These are phyloP conservation scores for Rhamnusium bicolor DNA, from an alignment of 2,888 invertebrate species.

Conservation along the genomic window DNA sequence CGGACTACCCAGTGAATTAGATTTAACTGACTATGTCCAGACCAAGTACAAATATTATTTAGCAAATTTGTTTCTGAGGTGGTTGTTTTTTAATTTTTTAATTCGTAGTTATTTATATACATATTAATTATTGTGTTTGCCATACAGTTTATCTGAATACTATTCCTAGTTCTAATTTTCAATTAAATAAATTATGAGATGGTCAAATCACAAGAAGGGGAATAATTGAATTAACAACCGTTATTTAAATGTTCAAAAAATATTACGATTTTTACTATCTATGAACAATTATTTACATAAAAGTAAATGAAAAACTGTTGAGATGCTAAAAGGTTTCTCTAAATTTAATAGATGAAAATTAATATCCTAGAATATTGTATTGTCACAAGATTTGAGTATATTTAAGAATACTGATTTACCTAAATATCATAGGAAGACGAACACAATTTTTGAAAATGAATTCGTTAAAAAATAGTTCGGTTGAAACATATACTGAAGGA, in stretches of 20 bases:
- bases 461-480: neutral
- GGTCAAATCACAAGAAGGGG: slow-evolving; percentile 7
- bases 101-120: no score
- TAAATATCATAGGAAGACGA: slow-evolving; percentile 48
- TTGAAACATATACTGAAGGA: neutral
- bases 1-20: no score
- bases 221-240: neutral
- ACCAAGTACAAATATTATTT: no score
- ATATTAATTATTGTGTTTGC: no score
- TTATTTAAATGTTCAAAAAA: neutral
- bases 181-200: no score
- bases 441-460: slow-evolving; percentile 27
- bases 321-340: slow-evolving; percentile 10
- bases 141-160: no score
- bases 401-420: slow-evolving; percentile 56
- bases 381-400: slow-evolving; percentile 70
- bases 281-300: slow-evolving; percentile 27
- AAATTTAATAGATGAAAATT: slow-evolving; percentile 34
- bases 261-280: slow-evolving; percentile 3
- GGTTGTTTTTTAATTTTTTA: no score
- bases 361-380: slow-evolving; percentile 64
- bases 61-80: no score
- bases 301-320: slow-evolving; percentile 3
- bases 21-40: no score
- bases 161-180: no score